Base-by-base conservation (phyloP, 2,888 invertebrate genomes). In the Rhingia campestris region DNA sequence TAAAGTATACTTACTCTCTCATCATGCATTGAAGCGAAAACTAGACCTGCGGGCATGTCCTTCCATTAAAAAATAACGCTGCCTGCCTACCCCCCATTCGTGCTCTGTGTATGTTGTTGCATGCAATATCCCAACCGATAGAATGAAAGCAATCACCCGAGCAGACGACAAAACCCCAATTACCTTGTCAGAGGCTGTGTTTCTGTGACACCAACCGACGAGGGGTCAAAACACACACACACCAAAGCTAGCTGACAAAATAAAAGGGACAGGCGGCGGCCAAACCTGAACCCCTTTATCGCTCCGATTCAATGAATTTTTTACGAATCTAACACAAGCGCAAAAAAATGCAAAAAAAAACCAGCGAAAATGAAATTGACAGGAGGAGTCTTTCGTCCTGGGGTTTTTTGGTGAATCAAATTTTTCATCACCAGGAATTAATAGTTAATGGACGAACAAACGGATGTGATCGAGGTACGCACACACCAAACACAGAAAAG, bases 361-460 rank as follows among this genome's bases (percentile, higher is more conserved):
- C 41, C 35, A 22, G 47, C 10, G 39, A 74, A 51, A 45, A 14
- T 30, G 10, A 33, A 61, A 39, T 80, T 33, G 45, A 22, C 47
- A 74, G 43, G 45, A 72, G 64, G 66, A 76, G 56, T 41, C 64
- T 43, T 41, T 32, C 33, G 53, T 58, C 58, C 39, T 47, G 58
- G 41, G 22, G 22, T 22, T 22, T 22, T 63, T 64, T 74, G 74
- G 69, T 66, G 58, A 79, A 79, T 84, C 82, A 74, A 74, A 84
- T 84, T 84, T 84, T 84, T 84, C 79, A 84, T 74, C 82, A 84
- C 79, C 82, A 84, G 79, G 47, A 84, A 84, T 84, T 84, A 84
- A 84, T 84, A 84, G 79, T 84, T 84, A 84, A 84, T 84, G 79
- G 82, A 74, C 54, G 73, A 67, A 67, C 73, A 79, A 82, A 73